Evolutionary conservation across 2,797 vertebrate species (phyloP).

Genomic region (Avahi laniger): DNA sequence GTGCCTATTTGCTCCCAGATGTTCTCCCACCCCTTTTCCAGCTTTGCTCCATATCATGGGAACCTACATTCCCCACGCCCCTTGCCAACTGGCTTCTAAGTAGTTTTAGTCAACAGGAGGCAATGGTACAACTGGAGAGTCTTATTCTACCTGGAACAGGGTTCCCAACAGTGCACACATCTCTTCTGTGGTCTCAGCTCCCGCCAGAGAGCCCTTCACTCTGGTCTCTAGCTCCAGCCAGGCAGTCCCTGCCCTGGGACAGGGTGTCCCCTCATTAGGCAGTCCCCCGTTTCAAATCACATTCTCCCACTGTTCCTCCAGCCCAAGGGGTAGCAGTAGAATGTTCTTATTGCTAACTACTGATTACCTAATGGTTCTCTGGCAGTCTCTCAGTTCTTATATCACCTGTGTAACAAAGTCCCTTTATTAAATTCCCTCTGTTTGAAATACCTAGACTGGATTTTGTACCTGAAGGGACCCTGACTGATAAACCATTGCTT

Average conservation of each 20-base stretch:
- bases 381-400: background rate
- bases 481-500: background rate
- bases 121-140: background rate
- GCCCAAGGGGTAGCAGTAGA: background rate
- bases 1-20: background rate
- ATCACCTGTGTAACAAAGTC: no score
- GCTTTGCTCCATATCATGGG: background rate
- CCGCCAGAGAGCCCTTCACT: background rate
- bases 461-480: background rate
- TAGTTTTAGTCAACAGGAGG: background rate
- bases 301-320: background rate
- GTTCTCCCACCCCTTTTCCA: accelerated
- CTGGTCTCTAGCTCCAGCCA: background rate
- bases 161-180: accelerated
- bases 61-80: no score
- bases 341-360: background rate
- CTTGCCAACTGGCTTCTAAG: background rate
- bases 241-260: background rate
- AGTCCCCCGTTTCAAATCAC: background rate
- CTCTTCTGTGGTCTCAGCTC: no score
- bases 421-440: background rate
- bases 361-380: background rate
- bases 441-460: background rate
- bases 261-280: background rate
- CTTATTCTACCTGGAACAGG: background rate